Evolutionary conservation across 2,797 vertebrate species (phyloP), one percentile per base, ranked within the genome.

Genomic region (Spizella passerina): DNA sequence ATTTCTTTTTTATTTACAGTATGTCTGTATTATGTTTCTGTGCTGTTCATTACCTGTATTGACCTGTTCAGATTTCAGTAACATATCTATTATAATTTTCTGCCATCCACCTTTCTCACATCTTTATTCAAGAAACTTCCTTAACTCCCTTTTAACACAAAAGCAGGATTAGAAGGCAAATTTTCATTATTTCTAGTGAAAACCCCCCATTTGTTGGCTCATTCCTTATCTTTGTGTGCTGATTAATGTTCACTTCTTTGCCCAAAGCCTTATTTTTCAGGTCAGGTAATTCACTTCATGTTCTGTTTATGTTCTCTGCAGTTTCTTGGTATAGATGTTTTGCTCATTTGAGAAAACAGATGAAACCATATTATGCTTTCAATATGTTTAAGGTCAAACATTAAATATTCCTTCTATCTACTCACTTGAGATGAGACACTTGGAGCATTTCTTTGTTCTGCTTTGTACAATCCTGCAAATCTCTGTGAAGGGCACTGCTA

Each of bases 231-330:
- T 94, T 81, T 29, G 46, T 69, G 23, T 78, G 29, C 66, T 92
- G 92, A 92, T 92, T 94, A 69, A 81, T 78, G 61, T 93, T 92
- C 80, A 47, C 24, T 30, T 92, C 65, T 91, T 95, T 92, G 86
- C 84, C 79, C 50, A 63, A 76, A 94, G 84, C 78, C 47, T 56
- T 89, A 52, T 94, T 93, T 96, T 94, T 96, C 90, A 82, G 83
- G 83, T 93, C 77, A 90, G 61, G 71, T 92, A 92, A 77, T 89
- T 93, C 80, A 84, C 56, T 88, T 92, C 71, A 59, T 90, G 84
- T 93, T 60, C 86, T 79, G 76, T 73, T 94, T 90, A 81, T 75
- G 80, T 66, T 76, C 52, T 93, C 57, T 81, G 49, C 64, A 72
- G 71, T 85, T 94, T 81, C 75, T 61, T 71, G 39, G 55, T 77